Base-by-base conservation (phyloP, 2,888 invertebrate species). In the Halictus quadricinctus region DNA sequence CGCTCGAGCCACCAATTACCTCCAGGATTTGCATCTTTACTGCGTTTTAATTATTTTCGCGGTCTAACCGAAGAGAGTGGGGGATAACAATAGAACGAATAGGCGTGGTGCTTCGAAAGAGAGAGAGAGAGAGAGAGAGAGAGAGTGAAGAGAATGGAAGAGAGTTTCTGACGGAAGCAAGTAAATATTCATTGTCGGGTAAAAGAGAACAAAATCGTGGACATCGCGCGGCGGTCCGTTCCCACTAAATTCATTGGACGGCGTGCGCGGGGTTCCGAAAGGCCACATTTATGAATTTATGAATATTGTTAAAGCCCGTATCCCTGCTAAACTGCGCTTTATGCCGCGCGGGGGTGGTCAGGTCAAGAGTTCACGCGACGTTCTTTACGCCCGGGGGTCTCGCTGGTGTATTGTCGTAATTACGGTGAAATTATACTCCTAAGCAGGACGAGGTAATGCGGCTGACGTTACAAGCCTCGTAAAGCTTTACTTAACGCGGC, bases 201-300 rank as follows among this genome's bases (percentile, higher is more conserved):
- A 69, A 83, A 88, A 88, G 80, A 83, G 90, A 79, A 87, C 83
- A 79, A 83, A 87, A 84, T 83, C 81, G 72, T 50, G 78, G 72
- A 75, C 80, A 76, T 74, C 84, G 84, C 36, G 29, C 21, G 21
- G 76, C 70, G 46, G 78, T 88, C 81, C 83, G 75, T 83, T 85
- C 76, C 82, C 85, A 78, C 76, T 84, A 88, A 89, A 89, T 89
- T 88, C 84, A 85, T 85, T 88, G 83, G 87, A n/a, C 43, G 41
- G 80, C 48, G 64, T 15, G 69, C 69, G 41, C 36, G 43, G 43
- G 36, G 46, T 60, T 76, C 79, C 79, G 79, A 83, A 80, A 80
- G 79, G 73, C 79, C 81, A 72, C 79, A 79, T 84, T 89, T 88
- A 89, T 88, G 89, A 89, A 87, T 90, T 90, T 90, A 90, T 90